A percentile compares a stretch with the other conserved stretches of the same genome.
These are phyloP conservation scores for Lasioglossum lativentre DNA, from an alignment of 2,888 invertebrate genomes.

Conservation along the genomic window DNA sequence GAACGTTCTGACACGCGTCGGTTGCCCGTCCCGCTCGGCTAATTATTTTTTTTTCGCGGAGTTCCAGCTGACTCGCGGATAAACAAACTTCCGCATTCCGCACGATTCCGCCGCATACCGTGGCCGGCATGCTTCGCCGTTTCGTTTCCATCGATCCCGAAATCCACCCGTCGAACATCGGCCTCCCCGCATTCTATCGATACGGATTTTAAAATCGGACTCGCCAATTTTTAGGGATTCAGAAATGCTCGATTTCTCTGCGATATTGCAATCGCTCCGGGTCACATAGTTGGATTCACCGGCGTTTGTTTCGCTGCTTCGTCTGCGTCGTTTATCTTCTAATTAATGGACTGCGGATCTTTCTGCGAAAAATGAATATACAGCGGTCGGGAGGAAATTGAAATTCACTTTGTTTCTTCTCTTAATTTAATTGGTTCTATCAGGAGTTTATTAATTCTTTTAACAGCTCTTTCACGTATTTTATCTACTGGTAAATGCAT, in stretches of 20 bases:
- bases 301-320: background rate
- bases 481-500: background rate
- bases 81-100: slow-evolving; percentile 45
- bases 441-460: background rate
- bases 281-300: background rate
- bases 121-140: background rate
- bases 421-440: background rate
- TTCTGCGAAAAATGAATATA: background rate
- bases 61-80: background rate
- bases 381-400: background rate
- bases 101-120: background rate
- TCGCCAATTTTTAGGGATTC: background rate
- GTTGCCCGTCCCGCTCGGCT: background rate
- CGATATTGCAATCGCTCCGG: background rate
- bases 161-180: background rate
- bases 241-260: background rate
- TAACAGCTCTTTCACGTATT: background rate
- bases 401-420: background rate
- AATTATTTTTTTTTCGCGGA: slow-evolving; percentile 46
- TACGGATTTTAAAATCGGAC: background rate
- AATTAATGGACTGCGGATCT: background rate
- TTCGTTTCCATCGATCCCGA: background rate
- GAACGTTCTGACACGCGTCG: slow-evolving; percentile 28
- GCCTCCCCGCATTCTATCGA: background rate
- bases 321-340: background rate